phyloP scores from a whole-genome alignment of 2,113 vertebrate species.

The Theristicus caerulescens region DNA sequence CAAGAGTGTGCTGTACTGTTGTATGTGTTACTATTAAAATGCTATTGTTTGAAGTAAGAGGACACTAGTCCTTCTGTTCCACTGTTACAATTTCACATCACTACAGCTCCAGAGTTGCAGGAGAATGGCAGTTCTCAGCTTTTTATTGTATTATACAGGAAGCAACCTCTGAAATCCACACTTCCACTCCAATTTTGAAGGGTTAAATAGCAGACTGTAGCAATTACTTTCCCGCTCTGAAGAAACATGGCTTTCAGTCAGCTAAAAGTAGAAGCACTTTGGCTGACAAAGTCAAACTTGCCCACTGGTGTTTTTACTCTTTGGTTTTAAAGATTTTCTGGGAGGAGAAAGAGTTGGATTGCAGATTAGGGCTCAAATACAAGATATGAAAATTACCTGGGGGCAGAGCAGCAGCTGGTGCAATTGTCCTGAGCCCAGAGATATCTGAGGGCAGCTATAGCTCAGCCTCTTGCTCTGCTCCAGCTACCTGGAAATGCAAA shows the following conservation, averaged over 20 bases:
- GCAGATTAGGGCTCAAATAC: not conserved
- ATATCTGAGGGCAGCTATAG: not conserved
- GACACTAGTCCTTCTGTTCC: not conserved
- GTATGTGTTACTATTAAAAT: not conserved
- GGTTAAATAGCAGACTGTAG: not conserved
- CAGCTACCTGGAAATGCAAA: not conserved
- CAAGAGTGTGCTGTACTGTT: not conserved
- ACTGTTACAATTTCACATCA: not conserved
- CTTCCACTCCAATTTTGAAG: not conserved
- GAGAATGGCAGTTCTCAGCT: not conserved
- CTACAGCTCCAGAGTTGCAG: not conserved
- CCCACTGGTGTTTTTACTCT: not conserved
- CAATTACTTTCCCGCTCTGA: not conserved
- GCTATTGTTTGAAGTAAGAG: not conserved
- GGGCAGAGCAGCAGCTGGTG: not conserved
- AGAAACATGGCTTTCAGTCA: not conserved
- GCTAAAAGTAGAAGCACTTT: not conserved
- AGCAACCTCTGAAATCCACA: not conserved
- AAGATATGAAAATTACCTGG: not conserved
- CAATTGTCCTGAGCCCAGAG: not conserved
- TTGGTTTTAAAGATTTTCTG: not conserved
- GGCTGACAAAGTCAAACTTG: not conserved
- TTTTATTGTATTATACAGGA: not conserved
- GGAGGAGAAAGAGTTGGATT: not conserved
- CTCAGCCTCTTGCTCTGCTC: not conserved